These are phyloP conservation scores for Syritta pipiens DNA, from an alignment of 2,888 invertebrate genomes.

Conservation along the genomic window DNA sequence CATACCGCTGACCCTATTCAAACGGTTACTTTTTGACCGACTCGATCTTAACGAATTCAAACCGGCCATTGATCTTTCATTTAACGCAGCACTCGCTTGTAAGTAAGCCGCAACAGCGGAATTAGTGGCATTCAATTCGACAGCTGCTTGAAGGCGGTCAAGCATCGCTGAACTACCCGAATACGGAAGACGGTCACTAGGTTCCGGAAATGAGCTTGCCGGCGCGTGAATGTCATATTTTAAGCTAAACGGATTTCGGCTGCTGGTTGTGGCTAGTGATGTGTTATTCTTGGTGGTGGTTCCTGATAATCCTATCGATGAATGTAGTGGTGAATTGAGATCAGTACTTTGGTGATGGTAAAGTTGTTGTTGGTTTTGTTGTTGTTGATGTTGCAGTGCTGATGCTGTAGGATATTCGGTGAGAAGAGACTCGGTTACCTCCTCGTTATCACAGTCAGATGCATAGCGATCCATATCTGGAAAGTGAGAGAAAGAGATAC, in stretches of 20 bases:
- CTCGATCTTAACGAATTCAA: slow-evolving; percentile 76
- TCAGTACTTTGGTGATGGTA: slow-evolving; percentile 64
- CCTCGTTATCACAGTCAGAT: slow-evolving; percentile 86
- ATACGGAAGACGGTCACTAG: slow-evolving; percentile 72
- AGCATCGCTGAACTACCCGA: slow-evolving; percentile 73
- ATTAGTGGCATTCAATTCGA: slow-evolving; percentile 60
- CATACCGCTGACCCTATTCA: slow-evolving; percentile 80
- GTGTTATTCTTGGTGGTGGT: slow-evolving; percentile 72
- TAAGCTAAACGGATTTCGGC: slow-evolving; percentile 77
- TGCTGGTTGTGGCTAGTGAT: slow-evolving; percentile 72
- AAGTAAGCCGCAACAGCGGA: slow-evolving; percentile 59
- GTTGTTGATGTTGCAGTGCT: slow-evolving; percentile 73
- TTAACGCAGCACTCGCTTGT: slow-evolving; percentile 65
- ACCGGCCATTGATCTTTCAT: slow-evolving; percentile 74
- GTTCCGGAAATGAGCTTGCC: slow-evolving; percentile 71
- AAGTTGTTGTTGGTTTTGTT: slow-evolving; percentile 58
- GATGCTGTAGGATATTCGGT: slow-evolving; percentile 78
- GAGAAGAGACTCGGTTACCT: slow-evolving; percentile 79
- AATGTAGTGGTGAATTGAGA: slow-evolving; percentile 73
- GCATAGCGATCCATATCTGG: slow-evolving; percentile 87
- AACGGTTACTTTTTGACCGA: slow-evolving; percentile 74
- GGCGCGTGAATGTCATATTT: slow-evolving; percentile 74
- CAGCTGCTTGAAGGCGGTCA: slow-evolving; percentile 73
- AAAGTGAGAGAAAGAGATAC: slow-evolving; percentile 53
- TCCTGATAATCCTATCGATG: slow-evolving; percentile 62